Evolutionary conservation across 2,797 vertebrate species (phyloP).

Genomic region (Bradypodion ventrale): DNA sequence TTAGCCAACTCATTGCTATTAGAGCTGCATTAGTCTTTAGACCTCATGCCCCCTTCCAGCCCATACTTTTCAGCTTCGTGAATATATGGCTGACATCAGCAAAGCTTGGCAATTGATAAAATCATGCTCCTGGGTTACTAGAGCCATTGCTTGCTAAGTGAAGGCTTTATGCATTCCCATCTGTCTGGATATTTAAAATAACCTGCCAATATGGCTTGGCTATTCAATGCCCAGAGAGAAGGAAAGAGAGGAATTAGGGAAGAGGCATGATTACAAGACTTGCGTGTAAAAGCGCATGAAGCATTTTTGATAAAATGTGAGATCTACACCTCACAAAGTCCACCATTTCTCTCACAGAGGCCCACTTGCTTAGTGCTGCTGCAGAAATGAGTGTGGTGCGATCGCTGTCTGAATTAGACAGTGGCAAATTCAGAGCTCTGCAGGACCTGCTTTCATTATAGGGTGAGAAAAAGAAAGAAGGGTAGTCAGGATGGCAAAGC

Average conservation of each 20-base stretch:
- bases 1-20: constrained; percentile 44
- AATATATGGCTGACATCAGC: constrained; percentile 38
- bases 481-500: background rate
- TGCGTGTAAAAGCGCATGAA: background rate
- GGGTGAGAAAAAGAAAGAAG: too few relatives aligned
- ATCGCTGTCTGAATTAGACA: background rate
- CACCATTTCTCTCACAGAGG: too few relatives aligned
- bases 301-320: background rate
- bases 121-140: constrained; percentile 31
- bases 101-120: constrained; percentile 40
- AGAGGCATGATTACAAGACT: too few relatives aligned
- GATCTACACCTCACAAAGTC: background rate
- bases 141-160: background rate
- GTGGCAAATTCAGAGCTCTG: background rate
- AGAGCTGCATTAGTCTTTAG: background rate
- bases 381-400: background rate
- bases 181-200: constrained; percentile 43
- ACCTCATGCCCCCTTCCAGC: constrained; percentile 24
- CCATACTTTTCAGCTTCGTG: constrained; percentile 17
- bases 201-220: constrained; percentile 39
- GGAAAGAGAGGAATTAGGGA: background rate
- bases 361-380: background rate
- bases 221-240: constrained; percentile 19
- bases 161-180: constrained; percentile 34
- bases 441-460: background rate